Evolutionary conservation across 2,113 vertebrate species (phyloP).

Genomic region (Tychaedon coryphoeus): DNA sequence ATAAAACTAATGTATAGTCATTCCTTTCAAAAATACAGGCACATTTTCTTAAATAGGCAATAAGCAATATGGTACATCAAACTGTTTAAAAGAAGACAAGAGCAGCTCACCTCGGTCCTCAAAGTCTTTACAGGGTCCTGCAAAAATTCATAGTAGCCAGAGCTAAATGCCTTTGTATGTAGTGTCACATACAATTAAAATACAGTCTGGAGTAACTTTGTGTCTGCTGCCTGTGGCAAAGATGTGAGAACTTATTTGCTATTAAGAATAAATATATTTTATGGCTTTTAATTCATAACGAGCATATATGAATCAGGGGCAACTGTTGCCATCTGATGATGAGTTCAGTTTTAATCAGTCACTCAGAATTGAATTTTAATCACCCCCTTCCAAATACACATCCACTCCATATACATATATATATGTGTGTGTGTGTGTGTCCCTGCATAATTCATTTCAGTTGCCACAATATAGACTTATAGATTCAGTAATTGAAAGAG

Average conservation of each 20-base stretch:
- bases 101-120: background rate
- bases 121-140: background rate
- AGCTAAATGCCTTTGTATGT: background rate
- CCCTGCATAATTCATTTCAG: background rate
- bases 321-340: background rate
- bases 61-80: background rate
- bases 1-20: background rate
- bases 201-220: background rate
- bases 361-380: background rate
- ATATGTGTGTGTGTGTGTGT: background rate
- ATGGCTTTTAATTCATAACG: background rate
- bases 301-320: background rate
- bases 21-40: background rate
- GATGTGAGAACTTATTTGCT: background rate
- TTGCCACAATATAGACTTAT: background rate
- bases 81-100: background rate
- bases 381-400: background rate
- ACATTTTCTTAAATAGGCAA: background rate
- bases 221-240: background rate
- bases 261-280: background rate
- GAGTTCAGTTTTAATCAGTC: background rate
- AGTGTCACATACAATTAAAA: background rate
- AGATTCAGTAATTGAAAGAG: background rate
- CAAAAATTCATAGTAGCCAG: background rate
- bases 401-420: background rate